Evolutionary conservation across 2,113 vertebrate species (phyloP), one percentile per base, ranked within the genome.

Genomic region (Ammodramus savannarum): DNA sequence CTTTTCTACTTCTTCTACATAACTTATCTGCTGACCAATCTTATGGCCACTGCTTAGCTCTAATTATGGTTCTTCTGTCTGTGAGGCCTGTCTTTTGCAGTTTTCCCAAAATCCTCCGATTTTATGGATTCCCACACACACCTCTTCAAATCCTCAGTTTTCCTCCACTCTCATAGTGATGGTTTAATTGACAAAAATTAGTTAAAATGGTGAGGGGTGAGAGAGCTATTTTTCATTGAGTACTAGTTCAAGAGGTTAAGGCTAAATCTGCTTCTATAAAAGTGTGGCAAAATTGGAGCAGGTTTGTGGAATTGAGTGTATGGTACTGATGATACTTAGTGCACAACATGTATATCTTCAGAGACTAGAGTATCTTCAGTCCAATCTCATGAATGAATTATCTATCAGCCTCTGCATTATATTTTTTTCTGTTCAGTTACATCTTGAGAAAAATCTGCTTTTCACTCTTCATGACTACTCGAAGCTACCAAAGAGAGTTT

Each of bases 301-400:
- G 21, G 39, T 63, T 19, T 62, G 7, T 62, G 16, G 26, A 80
- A 67, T 49, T 32, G 80, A 89, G 5, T 5, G 21, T 4, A 11
- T 63, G 21, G 10, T 22, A 5, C 21, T 52, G 11, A 43, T 25
- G 15, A 36, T 17, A 21, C 1, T 57, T 66, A 23, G 12, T 44
- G 36, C 10, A 57, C 16, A 71, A 6, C 12, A 52, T 0, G 0
- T 13, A 34, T 12, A 32, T 58, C 25, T 54, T 81, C 0, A 2
- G 10, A 22, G 2, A 11, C 19, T n/a, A 23, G 16, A 39, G 4
- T 20, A 27, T 32, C 23, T 66, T 76, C 57, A 52, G 11, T 52
- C 26, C 39, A 6, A 7, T 34, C 3, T 16, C 23, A 32, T 43
- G 5, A 79, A 38, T 34, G 41, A 61, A 68, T 54, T n/a, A 6